Conservation (phyloP, 2,888 invertebrate genomes). For the Aromia moschata region DNA sequence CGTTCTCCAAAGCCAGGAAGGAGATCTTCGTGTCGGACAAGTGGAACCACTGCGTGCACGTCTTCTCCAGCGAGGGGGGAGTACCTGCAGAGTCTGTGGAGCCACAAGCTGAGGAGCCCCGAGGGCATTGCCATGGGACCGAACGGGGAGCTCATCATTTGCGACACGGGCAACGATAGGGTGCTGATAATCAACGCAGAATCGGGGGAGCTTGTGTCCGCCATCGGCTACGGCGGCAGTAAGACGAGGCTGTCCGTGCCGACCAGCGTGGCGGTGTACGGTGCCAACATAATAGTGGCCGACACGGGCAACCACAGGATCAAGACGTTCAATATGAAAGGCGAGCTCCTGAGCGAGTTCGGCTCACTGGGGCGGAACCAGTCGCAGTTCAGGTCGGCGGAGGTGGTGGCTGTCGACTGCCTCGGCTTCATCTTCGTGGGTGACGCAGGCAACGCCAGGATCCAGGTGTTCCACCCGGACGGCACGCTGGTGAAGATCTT, state of each 20-base stretch:
- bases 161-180: conserved; percentile 82
- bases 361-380: conserved; percentile 73
- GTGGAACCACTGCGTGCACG: conserved; percentile 76
- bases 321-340: conserved; percentile 66
- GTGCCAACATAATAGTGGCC: conserved; percentile 66
- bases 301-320: conserved; percentile 78
- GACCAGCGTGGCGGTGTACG: conserved; percentile 73
- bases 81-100: conserved; percentile 69
- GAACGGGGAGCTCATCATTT: conserved; percentile 70
- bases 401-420: conserved; percentile 76
- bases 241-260: conserved; percentile 74
- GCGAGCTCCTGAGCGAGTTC: conserved; percentile 69
- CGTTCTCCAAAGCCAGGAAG: conserved; percentile 67
- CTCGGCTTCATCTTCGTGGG: conserved; percentile 81
- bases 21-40: conserved; percentile 73
- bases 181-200: conserved; percentile 66
- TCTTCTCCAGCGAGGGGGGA: conserved; percentile 73
- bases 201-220: conserved; percentile 42
- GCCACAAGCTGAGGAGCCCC: conserved; percentile 74
- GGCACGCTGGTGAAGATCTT: conserved; percentile 75
- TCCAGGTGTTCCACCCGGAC: conserved; percentile 76
- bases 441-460: conserved; percentile 78
- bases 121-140: conserved; percentile 75
- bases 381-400: conserved; percentile 78
- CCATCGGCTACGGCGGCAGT: conserved; percentile 48